phyloP scores from a whole-genome alignment of 2,113 vertebrate species.

The Sardina pilchardus region DNA sequence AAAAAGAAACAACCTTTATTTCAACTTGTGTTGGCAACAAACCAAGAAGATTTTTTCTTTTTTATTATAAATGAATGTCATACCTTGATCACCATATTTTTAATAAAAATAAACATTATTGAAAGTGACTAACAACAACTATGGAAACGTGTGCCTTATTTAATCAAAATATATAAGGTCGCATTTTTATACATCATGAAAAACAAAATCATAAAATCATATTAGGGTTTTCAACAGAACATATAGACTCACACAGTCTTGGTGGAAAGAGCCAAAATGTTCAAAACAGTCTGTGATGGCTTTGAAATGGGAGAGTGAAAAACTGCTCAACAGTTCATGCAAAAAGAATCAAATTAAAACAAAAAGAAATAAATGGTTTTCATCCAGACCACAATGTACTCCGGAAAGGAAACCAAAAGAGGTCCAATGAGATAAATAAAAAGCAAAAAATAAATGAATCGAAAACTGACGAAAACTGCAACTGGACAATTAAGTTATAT shows the following conservation, averaged over 20 bases:
- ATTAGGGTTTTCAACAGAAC: constrained; percentile 78
- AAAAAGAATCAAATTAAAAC: constrained; percentile 59
- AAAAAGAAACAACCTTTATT: constrained; percentile 85
- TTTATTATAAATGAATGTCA: constrained; percentile 86
- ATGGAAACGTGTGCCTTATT: constrained; percentile 80
- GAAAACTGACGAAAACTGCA: neutral
- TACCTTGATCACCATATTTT: constrained; percentile 84
- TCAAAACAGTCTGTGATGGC: constrained; percentile 63
- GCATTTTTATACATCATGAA: constrained; percentile 57
- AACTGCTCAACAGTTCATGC: constrained; percentile 78
- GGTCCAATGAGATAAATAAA: neutral
- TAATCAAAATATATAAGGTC: constrained; percentile 74
- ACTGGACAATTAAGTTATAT: constrained; percentile 6
- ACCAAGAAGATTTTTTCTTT: constrained; percentile 71
- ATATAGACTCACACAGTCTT: constrained; percentile 76
- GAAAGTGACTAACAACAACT: constrained; percentile 85
- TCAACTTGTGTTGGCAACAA: constrained; percentile 87
- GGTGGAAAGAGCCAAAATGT: constrained; percentile 65
- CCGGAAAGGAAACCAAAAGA: neutral
- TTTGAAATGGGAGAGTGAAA: constrained; percentile 65
- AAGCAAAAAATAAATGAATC: neutral
- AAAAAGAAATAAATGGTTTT: neutral
- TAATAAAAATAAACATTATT: constrained; percentile 97
- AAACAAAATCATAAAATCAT: constrained; percentile 47
- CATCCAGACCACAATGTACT: neutral